Evolutionary conservation across 2,113 vertebrate genomes (phyloP).

Genomic region (Scortum barcoo): DNA sequence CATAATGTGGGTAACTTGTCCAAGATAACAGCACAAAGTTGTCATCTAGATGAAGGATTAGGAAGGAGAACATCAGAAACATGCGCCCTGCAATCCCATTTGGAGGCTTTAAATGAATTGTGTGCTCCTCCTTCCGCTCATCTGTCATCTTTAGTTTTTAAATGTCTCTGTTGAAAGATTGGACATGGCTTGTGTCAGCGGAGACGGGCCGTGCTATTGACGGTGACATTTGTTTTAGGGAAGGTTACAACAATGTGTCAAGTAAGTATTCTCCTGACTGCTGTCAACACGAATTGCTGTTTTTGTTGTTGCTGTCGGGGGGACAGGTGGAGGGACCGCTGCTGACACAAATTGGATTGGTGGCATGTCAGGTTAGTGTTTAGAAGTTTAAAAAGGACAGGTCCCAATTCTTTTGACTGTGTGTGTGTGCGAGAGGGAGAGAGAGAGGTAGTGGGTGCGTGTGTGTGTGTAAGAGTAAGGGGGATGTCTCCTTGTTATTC

Average conservation of each 20-base stretch:
- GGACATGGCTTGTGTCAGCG: constrained; percentile 60
- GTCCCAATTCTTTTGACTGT: constrained; percentile 60
- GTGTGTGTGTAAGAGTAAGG: background rate
- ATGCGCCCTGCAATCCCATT: constrained; percentile 15
- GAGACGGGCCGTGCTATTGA: constrained; percentile 51
- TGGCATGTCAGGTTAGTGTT: constrained; percentile 75
- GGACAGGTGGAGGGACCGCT: constrained; percentile 43
- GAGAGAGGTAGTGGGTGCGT: background rate
- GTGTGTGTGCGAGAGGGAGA: constrained; percentile 13
- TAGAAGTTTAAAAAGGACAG: constrained; percentile 62
- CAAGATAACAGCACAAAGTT: background rate
- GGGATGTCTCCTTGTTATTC: constrained; percentile 69
- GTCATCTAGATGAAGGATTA: constrained; percentile 18
- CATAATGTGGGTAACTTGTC: background rate
- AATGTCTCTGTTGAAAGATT: constrained; percentile 44
- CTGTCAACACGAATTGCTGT: constrained; percentile 74
- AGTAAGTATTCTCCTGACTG: constrained; percentile 73
- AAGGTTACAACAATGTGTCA: constrained; percentile 76
- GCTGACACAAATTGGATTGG: constrained; percentile 79
- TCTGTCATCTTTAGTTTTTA: constrained; percentile 62
- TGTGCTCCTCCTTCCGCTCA: constrained; percentile 29
- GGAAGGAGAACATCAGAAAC: constrained; percentile 15
- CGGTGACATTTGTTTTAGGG: constrained; percentile 81
- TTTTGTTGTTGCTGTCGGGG: constrained; percentile 55
- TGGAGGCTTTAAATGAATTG: constrained; percentile 32